These are phyloP conservation scores for Malurus splendens DNA, from an alignment of 2,797 vertebrate genomes.

Conservation along the genomic window DNA sequence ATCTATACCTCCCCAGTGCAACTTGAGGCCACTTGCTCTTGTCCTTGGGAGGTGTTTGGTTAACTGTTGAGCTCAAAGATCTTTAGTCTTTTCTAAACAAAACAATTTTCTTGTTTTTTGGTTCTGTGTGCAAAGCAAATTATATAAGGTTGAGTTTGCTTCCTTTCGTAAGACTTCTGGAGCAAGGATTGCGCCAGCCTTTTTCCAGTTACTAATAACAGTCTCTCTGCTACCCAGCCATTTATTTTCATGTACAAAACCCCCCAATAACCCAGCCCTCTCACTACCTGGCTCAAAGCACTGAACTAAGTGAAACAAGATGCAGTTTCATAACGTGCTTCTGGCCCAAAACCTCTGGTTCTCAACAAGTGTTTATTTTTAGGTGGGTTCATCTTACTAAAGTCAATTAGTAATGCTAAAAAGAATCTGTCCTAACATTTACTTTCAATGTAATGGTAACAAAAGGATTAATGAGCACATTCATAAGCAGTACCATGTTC, in stretches of 20 bases:
- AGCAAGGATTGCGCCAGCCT: neutral
- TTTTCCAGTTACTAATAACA: neutral
- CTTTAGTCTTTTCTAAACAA: neutral
- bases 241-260: neutral
- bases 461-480: rapidly evolving
- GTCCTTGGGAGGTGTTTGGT: neutral
- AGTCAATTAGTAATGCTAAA: neutral
- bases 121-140: neutral
- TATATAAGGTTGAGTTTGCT: neutral
- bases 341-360: neutral
- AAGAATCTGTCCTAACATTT: neutral
- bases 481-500: neutral
- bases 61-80: neutral
- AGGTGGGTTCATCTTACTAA: neutral
- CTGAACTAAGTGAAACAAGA: neutral
- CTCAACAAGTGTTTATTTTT: neutral
- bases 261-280: rapidly evolving
- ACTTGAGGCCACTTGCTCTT: neutral
- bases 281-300: neutral
- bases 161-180: neutral
- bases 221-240: neutral
- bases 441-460: neutral
- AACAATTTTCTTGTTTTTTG: neutral
- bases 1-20: neutral
- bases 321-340: neutral